These are phyloP conservation scores for Sturmia bella DNA, from an alignment of 2,888 invertebrate genomes.

Conservation along the genomic window DNA sequence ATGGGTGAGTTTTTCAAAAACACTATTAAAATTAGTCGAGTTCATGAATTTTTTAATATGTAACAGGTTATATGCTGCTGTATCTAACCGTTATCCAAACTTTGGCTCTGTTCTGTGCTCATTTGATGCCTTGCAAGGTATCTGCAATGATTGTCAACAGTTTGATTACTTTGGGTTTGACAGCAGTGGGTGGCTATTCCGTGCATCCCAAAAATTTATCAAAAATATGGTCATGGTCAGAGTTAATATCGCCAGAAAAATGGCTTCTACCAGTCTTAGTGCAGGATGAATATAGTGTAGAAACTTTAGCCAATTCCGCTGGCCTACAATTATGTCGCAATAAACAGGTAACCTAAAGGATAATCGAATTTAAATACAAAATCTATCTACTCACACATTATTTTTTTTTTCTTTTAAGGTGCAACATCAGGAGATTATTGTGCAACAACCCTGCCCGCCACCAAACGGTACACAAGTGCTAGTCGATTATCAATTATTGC, in stretches of 20 bases:
- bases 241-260: slow-evolving; percentile 87
- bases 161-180: slow-evolving; percentile 84
- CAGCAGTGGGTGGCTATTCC: slow-evolving; percentile 86
- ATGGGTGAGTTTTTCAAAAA: slow-evolving; percentile 83
- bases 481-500: slow-evolving; percentile 83
- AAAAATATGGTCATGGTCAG: slow-evolving; percentile 86
- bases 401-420: slow-evolving; percentile 83
- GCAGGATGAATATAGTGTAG: slow-evolving; percentile 86
- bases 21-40: background rate
- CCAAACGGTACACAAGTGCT: slow-evolving; percentile 90
- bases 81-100: slow-evolving; percentile 88
- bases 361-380: background rate
- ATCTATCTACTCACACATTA: background rate
- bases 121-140: slow-evolving; percentile 86
- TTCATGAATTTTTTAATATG: background rate
- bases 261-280: slow-evolving; percentile 88
- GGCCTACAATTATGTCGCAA: slow-evolving; percentile 85
- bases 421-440: slow-evolving; percentile 93
- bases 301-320: slow-evolving; percentile 84
- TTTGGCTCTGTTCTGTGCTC: slow-evolving; percentile 86
- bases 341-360: slow-evolving; percentile 84
- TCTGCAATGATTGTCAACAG: slow-evolving; percentile 85
- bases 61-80: slow-evolving; percentile 86
- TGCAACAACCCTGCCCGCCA: slow-evolving; percentile 90
- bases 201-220: slow-evolving; percentile 87